Base-by-base conservation (phyloP, 2,888 invertebrate species). In the Tineola bisselliella region DNA sequence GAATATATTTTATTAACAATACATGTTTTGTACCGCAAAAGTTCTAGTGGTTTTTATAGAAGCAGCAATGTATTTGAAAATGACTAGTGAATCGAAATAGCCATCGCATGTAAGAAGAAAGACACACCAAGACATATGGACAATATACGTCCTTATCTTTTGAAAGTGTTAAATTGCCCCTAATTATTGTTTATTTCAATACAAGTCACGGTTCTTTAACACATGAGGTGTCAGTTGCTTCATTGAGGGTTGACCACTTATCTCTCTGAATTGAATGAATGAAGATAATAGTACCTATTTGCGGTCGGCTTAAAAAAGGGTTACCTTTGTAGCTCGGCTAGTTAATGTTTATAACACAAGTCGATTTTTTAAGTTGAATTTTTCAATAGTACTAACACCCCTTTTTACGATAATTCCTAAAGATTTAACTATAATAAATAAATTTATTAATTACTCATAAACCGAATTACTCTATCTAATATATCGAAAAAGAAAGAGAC, bases 221-320 rank as follows among this genome's bases (percentile, higher is more conserved):
- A 44, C 66, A 66, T 64, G 66, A 77, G 79, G 84, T 84, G 84
- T 81, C 86, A 81, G 84, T 77, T 84, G 84, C 69, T 19, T 43
- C 58, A 44, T 44, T 43, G 69, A 48, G 73, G 73, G 74, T 73
- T 83, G 84, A 80, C 86, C 84, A 79, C 80, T 56, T 84, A 79
- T 75, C 68, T 70, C 62, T 66, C 33, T 58, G 65, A 68, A 70
- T 69, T 65, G 66, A 66, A 69, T 71, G 74, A 74, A 71, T 69
- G 68, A 63, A 63, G 62, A 67, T 72, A 74, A 73, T 73, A 63
- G 63, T 68, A 68, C 67, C 68, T 62, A 63, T 65, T 70, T 75
- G 76, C 66, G 75, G 76, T 73, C 66, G 64, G 68, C 70, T 70
- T 70, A 64, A 65, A 67, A 69, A 73, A 73, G 75, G 75, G 74